Evolutionary conservation across 2,797 vertebrate species (phyloP), one percentile per base, ranked within the genome.

Genomic region (Acanthurus lineatus): DNA sequence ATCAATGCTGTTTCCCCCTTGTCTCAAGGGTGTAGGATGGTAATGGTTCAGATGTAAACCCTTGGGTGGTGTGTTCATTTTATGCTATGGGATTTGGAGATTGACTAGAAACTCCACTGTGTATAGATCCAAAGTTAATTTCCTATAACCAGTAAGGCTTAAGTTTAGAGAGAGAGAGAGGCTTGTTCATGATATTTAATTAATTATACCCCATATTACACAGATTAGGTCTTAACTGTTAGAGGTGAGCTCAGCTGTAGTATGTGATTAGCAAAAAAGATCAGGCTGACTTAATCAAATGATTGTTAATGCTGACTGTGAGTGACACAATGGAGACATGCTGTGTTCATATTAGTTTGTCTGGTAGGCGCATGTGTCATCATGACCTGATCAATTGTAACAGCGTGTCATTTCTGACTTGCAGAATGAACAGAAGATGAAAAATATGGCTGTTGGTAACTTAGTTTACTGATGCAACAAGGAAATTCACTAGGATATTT

Each of bases 31-130:
- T 73, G 74, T 70, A 12, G 35, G 54, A 35, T 77, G 62, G 65
- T 89, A 86, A 88, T 83, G 75, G 80, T 82, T 88, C 68, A 87
- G 65, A 82, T 83, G 47, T 75, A 83, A 82, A 89, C 71, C 72
- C 68, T 68, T 69, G 66, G 80, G 81, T 83, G 53, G 5, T 59
- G n/a, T 83, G 57, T 81, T 81, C 47, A 76, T 65, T 86, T 75
- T 45, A 69, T 52, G 54, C 28, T 66, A n/a, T 75, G 49, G 80
- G 76, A 75, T 79, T 82, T 82, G 61, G 38, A 79, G 74, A 85
- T 51, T 49, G 49, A 73, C 28, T 47, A 10, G 1, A 67, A 16
- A 73, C 68, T 75, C 68, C 19, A 8, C 48, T 57, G 67, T 79
- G 45, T 59, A 51, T 63, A 58, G 19, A 87, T 25, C 45, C 19